These are phyloP conservation scores for Leucoraja erinaceus DNA, from an alignment of 2,113 vertebrate genomes.

Conservation along the genomic window DNA sequence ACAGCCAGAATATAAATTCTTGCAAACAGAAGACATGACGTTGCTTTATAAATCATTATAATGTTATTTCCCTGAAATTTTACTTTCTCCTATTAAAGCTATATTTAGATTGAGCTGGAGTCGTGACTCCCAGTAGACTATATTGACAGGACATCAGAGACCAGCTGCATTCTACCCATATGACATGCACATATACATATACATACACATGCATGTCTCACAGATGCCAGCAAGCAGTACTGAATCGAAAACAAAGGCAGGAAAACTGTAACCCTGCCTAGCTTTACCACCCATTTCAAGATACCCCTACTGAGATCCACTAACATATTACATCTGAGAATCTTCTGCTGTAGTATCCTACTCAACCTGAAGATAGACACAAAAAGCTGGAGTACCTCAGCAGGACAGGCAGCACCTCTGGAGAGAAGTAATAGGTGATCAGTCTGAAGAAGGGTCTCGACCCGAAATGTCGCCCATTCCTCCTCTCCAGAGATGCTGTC, in stretches of 20 bases:
- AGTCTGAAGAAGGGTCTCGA: too few species aligned
- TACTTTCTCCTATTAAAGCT: neutral
- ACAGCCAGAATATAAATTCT: neutral
- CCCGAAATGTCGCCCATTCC: too few species aligned
- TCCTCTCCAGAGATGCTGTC: too few species aligned
- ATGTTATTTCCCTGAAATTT: neutral
- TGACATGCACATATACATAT: neutral
- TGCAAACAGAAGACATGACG: neutral
- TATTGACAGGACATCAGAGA: neutral
- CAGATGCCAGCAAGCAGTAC: neutral
- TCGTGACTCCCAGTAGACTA: neutral
- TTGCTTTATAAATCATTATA: constrained; percentile 2
- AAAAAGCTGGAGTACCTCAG: too few species aligned
- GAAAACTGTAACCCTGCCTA: too few species aligned
- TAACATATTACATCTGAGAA: neutral
- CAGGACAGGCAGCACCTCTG: too few species aligned
- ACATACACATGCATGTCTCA: neutral
- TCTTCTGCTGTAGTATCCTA: neutral
- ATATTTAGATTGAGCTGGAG: neutral
- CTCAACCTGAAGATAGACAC: too few species aligned
- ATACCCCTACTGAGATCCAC: neutral
- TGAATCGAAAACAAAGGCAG: neutral
- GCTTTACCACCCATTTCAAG: neutral
- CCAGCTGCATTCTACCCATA: neutral
- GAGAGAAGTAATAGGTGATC: too few species aligned